Evolutionary conservation across 1,140 invertebrate species (phyloP).

Genomic region (Pomacea maculata): DNA sequence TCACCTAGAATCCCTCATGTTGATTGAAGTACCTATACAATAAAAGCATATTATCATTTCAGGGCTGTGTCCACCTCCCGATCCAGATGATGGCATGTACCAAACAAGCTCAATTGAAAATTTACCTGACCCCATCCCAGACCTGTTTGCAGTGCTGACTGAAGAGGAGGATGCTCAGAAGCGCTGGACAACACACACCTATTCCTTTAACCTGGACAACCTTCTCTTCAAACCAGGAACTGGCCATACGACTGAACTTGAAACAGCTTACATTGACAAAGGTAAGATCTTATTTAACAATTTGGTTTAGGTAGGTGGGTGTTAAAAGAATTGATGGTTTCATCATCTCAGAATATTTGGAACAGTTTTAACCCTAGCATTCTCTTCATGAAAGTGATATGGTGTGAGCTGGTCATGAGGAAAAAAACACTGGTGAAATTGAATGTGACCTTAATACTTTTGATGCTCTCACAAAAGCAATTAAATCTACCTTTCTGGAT

Average conservation of each 20-base stretch:
- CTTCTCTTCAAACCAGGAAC: conserved; percentile 54
- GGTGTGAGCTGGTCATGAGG: too few species aligned
- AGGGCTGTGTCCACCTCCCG: conserved; percentile 85
- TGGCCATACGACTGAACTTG: conserved; percentile 10
- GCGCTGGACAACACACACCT: conserved; percentile 48
- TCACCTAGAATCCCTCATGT: not conserved
- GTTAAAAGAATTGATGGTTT: not conserved
- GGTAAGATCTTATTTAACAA: not conserved
- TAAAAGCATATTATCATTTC: conserved; percentile 1
- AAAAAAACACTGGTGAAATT: too few species aligned
- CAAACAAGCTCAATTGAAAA: conserved; percentile 89
- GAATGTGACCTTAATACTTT: too few species aligned
- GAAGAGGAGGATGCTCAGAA: conserved; percentile 72
- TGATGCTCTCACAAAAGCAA: too few species aligned
- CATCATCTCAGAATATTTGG: too few species aligned
- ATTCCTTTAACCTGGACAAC: conserved; percentile 42
- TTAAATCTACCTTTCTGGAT: too few species aligned
- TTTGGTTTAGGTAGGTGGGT: not conserved
- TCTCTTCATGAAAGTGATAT: too few species aligned
- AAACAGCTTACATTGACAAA: not conserved
- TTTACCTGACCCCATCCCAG: conserved; percentile 81
- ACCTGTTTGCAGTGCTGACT: conserved; percentile 83
- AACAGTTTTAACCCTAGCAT: too few species aligned
- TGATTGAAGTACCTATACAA: not conserved
- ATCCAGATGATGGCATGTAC: conserved; percentile 72